Evolutionary conservation across 2,797 vertebrate genomes (phyloP), one percentile per base, ranked within the genome.

Genomic region (Danio choprae): DNA sequence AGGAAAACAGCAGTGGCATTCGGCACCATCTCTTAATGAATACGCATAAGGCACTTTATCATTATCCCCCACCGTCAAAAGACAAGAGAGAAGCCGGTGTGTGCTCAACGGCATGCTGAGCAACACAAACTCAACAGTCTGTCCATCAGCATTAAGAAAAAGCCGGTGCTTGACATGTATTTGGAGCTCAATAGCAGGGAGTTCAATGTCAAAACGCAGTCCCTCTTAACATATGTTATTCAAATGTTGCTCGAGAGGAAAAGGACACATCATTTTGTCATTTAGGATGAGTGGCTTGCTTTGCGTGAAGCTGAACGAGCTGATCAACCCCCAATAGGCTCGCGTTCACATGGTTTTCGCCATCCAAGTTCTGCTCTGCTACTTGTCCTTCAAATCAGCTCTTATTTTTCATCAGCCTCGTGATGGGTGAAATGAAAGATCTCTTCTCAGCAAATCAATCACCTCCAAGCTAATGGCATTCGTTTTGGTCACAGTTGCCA

Each of bases 371-470:
- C 60, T 60, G 76, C 67, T 70, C 76, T 50, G 22, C 55, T 55
- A 59, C 48, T 70, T 70, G 44, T 69, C 72, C 38, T 71, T 65
- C 59, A 46, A 68, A 81, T 79, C 82, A 50, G 81, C 58, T 81
- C 40, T 87, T 77, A 80, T 84, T 89, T 86, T 84, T 80, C 86
- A 87, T 89, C 82, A 81, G 72, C 73, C 44, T 22, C 18, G 22
- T 89, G 90, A 91, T 89, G 67, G 87, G 90, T 89, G 87, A 82
- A 86, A 86, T 79, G 0, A 87, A 83, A 62, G 13, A 67, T 83
- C 79, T 76, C 86, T 83, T 83, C 86, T 79, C 88, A 81, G 77
- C 77, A 88, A 87, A 89, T 92, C 90, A 89, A 90, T 92, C 91
- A 91, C 84, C 69, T 70, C 73, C 83, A 77, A 84, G 87, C 82